Conservation (phyloP, 2,888 invertebrate genomes). For the Noctua janthe region DNA sequence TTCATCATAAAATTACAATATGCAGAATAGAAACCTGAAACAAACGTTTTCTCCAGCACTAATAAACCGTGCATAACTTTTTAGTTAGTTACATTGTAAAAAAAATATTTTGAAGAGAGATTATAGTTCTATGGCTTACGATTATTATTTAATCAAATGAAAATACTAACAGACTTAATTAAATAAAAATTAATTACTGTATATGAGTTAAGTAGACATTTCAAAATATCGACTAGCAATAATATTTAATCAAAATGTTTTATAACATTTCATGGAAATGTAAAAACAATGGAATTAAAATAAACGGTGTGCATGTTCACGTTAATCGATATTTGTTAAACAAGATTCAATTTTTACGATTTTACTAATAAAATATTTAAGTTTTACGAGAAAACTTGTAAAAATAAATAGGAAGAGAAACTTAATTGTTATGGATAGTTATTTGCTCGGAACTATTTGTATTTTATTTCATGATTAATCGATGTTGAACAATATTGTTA, state of each 20-base stretch:
- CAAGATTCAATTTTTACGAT: neutral
- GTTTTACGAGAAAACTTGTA: neutral
- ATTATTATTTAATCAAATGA: neutral
- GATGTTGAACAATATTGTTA: too few species aligned
- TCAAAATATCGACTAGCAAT: neutral
- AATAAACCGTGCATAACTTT: too few species aligned
- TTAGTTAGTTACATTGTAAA: neutral
- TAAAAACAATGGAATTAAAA: neutral
- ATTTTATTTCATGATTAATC: slow-evolving; percentile 20
- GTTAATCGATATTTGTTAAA: slow-evolving; percentile 2
- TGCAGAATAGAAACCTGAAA: neutral
- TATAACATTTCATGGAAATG: neutral
- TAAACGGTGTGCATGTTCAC: neutral
- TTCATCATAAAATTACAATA: neutral
- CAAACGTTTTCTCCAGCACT: neutral
- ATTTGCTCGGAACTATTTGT: slow-evolving; percentile 7
- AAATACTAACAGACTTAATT: neutral
- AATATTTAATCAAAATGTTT: neutral
- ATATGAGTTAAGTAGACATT: neutral
- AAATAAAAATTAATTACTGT: too few species aligned
- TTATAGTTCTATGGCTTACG: neutral
- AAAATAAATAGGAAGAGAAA: slow-evolving; percentile 25
- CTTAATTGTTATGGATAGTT: slow-evolving; percentile 26
- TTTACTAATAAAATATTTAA: neutral
- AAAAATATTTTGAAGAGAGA: neutral